Evolutionary conservation across 2,888 invertebrate genomes (phyloP).

Genomic region (Lycaena phlaeas): DNA sequence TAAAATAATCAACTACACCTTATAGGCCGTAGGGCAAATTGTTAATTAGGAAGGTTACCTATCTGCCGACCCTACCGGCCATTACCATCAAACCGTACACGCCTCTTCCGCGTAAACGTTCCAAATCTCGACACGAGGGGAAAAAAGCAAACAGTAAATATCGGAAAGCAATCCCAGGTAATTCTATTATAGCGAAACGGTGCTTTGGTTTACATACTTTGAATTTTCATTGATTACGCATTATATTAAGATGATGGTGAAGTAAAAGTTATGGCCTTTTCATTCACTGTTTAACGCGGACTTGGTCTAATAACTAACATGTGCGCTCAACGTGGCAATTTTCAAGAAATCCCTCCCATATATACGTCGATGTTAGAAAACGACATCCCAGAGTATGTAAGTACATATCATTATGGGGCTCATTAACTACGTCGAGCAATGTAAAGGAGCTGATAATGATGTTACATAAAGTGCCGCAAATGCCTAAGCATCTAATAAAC

Average conservation of each 20-base stretch:
- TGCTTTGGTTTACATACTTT: background rate
- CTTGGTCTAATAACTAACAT: no score
- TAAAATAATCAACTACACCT: conserved; percentile 32
- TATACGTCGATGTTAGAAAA: no score
- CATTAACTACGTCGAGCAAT: no score
- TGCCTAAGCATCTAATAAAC: no score
- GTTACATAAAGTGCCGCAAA: background rate
- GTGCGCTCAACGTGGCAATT: no score
- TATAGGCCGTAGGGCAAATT: conserved; percentile 31
- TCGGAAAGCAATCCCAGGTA: conserved; percentile 66
- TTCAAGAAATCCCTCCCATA: no score
- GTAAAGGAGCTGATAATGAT: background rate
- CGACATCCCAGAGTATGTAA: no score
- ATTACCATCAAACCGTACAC: conserved; percentile 53
- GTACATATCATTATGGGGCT: no score
- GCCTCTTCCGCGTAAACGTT: conserved; percentile 59
- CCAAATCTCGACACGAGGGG: conserved; percentile 61
- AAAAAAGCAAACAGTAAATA: conserved; percentile 69
- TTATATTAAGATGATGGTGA: no score
- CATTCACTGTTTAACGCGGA: no score
- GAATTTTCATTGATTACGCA: conserved; percentile 4
- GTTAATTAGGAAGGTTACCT: conserved; percentile 64
- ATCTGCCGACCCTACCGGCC: conserved; percentile 43
- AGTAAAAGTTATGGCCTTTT: no score
- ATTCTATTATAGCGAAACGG: conserved; percentile 65